Conservation (phyloP, 2,888 invertebrate genomes). For the Habrosyne pyritoides region DNA sequence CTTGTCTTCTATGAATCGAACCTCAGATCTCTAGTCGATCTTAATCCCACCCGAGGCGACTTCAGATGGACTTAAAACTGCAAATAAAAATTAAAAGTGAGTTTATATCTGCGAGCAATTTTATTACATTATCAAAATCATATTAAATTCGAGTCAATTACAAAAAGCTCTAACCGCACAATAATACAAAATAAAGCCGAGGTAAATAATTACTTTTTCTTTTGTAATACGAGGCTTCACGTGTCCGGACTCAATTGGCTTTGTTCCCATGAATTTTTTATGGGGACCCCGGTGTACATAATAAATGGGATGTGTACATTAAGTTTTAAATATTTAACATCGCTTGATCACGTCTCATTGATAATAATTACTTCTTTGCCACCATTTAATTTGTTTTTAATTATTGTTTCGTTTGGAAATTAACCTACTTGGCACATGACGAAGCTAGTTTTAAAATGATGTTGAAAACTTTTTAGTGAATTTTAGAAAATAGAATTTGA, state of each 20-base stretch:
- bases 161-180: constrained; percentile 10
- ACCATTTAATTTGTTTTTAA: constrained; percentile 1
- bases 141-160: background rate
- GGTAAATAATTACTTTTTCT: constrained; percentile 44
- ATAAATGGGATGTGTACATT: constrained; percentile 41
- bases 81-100: no score
- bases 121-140: background rate
- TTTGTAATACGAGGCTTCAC: constrained; percentile 31
- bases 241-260: constrained; percentile 46
- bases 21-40: no score
- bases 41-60: no score
- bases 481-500: no score
- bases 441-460: no score
- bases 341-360: constrained; percentile 25
- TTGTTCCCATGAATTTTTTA: constrained; percentile 56
- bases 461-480: no score
- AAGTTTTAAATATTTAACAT: constrained; percentile 36
- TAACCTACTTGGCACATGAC: background rate
- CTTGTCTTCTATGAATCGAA: no score
- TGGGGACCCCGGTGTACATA: constrained; percentile 38
- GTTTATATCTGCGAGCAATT: background rate
- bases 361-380: constrained; percentile 13
- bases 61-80: no score
- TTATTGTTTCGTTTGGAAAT: background rate
- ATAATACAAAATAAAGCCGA: constrained; percentile 21